Conservation (phyloP, 2,113 vertebrate species). For the Hypanus sabinus region DNA sequence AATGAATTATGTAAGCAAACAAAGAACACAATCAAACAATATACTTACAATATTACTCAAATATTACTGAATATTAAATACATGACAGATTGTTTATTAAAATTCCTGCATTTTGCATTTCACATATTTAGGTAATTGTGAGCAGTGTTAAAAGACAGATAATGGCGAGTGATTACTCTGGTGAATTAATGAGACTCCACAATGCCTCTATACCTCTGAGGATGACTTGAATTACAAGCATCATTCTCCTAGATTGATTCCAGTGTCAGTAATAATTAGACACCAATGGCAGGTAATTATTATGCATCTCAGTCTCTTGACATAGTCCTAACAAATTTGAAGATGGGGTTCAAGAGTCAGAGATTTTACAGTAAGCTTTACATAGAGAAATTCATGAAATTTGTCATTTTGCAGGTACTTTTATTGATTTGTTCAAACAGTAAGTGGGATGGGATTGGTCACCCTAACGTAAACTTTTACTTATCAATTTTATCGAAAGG, state of each 20-base stretch:
- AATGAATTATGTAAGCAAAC: no score
- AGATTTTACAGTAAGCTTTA: neutral
- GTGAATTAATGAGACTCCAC: constrained; percentile 26
- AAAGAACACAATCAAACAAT: no score
- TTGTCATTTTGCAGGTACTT: neutral
- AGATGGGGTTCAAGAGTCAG: neutral
- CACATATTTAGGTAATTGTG: neutral
- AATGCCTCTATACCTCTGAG: neutral
- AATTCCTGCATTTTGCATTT: neutral
- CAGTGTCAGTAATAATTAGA: neutral
- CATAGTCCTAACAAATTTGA: neutral
- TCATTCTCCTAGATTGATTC: constrained; percentile 24
- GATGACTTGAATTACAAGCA: neutral
- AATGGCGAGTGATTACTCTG: neutral
- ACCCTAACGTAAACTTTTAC: neutral
- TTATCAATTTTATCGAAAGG: neutral
- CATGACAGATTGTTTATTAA: no score
- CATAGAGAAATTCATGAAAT: neutral
- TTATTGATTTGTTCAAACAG: neutral
- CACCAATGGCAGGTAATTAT: neutral
- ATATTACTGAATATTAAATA: no score
- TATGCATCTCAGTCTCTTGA: neutral
- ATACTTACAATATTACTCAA: no score
- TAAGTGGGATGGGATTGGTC: neutral
- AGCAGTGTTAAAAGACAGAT: neutral